These are phyloP conservation scores for Hypomecis punctinalis DNA, from an alignment of 2,888 invertebrate genomes.

Conservation along the genomic window DNA sequence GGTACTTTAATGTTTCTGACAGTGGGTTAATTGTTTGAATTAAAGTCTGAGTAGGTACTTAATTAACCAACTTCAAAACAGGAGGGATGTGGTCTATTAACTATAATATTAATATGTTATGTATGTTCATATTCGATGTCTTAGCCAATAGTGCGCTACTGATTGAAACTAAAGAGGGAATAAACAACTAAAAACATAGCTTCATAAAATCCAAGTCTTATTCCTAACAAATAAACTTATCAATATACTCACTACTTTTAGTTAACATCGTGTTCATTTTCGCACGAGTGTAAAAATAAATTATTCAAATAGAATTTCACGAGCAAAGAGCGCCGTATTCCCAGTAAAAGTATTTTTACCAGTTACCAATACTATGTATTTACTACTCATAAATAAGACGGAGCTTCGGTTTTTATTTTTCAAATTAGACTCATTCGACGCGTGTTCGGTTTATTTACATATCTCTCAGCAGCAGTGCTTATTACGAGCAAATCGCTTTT, in stretches of 20 bases:
- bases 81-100: too few species aligned
- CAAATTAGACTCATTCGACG: constrained; percentile 23
- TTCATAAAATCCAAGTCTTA: too few species aligned
- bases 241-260: not conserved
- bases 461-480: constrained; percentile 15
- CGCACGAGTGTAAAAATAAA: constrained; percentile 18
- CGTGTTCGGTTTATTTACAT: constrained; percentile 31
- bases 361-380: constrained; percentile 24
- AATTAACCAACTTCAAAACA: too few species aligned
- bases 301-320: constrained; percentile 16
- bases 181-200: too few species aligned
- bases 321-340: constrained; percentile 14
- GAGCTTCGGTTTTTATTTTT: constrained; percentile 25
- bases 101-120: too few species aligned
- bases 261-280: constrained; percentile 4
- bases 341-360: constrained; percentile 25
- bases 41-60: too few species aligned
- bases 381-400: constrained; percentile 29
- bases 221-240: too few species aligned
- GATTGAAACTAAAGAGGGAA: too few species aligned
- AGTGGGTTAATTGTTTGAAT: too few species aligned
- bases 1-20: too few species aligned
- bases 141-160: too few species aligned
- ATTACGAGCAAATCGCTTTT: constrained; percentile 21
- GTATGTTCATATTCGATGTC: too few species aligned